phyloP scores from a whole-genome alignment of 2,888 invertebrate species.

The Athalia rosae region DNA sequence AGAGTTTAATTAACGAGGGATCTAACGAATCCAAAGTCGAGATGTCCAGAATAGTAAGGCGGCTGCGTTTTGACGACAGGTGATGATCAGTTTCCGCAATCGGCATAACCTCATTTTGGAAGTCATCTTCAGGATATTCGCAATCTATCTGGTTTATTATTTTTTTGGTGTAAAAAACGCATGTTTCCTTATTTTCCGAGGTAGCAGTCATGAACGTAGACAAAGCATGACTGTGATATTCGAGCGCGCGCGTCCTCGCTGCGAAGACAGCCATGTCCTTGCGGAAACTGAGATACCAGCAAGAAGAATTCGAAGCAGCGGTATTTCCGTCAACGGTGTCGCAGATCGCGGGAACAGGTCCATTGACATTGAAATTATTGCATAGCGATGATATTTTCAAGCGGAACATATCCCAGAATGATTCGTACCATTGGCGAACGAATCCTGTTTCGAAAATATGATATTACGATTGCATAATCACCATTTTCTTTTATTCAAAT shows the following conservation, averaged over 20 bases:
- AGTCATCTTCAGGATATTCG: background rate
- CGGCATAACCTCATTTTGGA: slow-evolving; percentile 30
- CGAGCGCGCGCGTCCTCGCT: background rate
- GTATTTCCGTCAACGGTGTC: too few relatives aligned
- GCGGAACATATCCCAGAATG: too few relatives aligned
- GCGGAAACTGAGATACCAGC: too few relatives aligned
- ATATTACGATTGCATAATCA: background rate
- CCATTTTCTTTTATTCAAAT: background rate
- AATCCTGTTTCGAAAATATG: too few relatives aligned
- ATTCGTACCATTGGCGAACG: too few relatives aligned
- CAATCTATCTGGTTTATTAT: background rate
- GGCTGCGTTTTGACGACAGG: slow-evolving; percentile 25
- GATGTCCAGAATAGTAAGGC: slow-evolving; percentile 18
- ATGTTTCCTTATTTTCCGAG: background rate
- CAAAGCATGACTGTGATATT: background rate
- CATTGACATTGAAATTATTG: too few relatives aligned
- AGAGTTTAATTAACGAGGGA: too few relatives aligned
- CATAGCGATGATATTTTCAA: too few relatives aligned
- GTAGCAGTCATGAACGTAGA: background rate
- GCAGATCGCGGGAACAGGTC: too few relatives aligned
- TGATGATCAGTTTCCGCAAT: slow-evolving; percentile 16
- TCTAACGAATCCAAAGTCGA: background rate
- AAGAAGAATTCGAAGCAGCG: too few relatives aligned
- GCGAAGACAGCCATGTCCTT: background rate
- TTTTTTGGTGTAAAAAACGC: background rate